Conservation (phyloP, 2,888 invertebrate species). For the Leptinotarsa juncta region DNA sequence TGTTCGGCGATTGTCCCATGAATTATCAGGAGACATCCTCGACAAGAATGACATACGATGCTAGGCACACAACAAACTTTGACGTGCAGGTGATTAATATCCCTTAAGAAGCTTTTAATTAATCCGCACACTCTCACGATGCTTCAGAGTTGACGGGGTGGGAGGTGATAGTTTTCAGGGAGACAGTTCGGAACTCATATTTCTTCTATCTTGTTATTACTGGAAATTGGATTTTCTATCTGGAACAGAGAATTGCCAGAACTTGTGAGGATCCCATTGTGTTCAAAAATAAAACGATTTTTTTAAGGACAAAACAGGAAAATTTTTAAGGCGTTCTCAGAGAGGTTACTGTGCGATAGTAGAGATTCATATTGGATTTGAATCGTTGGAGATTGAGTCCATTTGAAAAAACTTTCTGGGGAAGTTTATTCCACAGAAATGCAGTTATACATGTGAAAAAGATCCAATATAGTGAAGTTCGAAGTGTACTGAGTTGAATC, state of each 20-base stretch:
- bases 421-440: too few relatives aligned
- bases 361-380: too few relatives aligned
- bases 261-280: too few relatives aligned
- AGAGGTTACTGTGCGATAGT: too few relatives aligned
- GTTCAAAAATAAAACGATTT: too few relatives aligned
- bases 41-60: slow-evolving; percentile 14
- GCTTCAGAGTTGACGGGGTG: not conserved
- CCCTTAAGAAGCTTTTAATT: slow-evolving; percentile 33
- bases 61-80: slow-evolving; percentile 27
- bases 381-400: too few relatives aligned
- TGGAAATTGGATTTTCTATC: not conserved
- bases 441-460: too few relatives aligned
- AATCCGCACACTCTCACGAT: slow-evolving; percentile 27
- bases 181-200: not conserved
- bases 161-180: not conserved
- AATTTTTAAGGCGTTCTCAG: too few relatives aligned
- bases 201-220: not conserved
- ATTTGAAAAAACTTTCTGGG: too few relatives aligned
- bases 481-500: too few relatives aligned
- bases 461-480: too few relatives aligned
- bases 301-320: too few relatives aligned
- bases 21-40: not conserved
- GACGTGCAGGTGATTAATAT: slow-evolving; percentile 38
- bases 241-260: not conserved
- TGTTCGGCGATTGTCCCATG: slow-evolving; percentile 12